These are phyloP conservation scores for Molossus alvarezi DNA, from an alignment of 2,797 vertebrate genomes.

Conservation along the genomic window DNA sequence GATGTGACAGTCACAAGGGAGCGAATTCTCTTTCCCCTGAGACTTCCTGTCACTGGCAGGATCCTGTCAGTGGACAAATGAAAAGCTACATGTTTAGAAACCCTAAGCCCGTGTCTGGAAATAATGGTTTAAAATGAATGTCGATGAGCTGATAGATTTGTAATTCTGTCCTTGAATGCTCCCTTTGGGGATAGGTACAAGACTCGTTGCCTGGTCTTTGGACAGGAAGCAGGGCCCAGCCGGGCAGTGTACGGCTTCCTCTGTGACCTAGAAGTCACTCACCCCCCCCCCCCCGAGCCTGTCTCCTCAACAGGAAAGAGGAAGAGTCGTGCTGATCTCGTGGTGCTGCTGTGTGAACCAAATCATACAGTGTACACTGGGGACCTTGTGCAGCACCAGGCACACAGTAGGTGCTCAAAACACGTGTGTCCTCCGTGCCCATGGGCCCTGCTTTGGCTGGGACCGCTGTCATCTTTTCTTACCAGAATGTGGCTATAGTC, in stretches of 20 bases:
- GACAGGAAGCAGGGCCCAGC: background rate
- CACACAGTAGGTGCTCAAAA: background rate
- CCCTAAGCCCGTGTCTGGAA: conserved; percentile 58
- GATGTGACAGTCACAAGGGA: background rate
- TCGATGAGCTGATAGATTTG: conserved; percentile 26
- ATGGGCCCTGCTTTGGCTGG: background rate
- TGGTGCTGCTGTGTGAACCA: background rate
- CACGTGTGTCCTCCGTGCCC: background rate
- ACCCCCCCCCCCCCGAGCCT: conserved; percentile 38
- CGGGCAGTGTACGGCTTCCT: background rate
- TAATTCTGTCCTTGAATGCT: conserved; percentile 33
- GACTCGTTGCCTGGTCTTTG: background rate
- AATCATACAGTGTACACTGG: background rate
- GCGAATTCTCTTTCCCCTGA: background rate
- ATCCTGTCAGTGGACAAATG: conserved; percentile 55
- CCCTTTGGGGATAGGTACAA: background rate
- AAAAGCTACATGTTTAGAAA: conserved; percentile 75
- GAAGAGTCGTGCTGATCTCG: background rate
- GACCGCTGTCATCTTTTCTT: background rate
- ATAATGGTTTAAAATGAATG: conserved; percentile 67
- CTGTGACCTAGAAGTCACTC: conserved; percentile 17
- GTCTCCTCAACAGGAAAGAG: background rate
- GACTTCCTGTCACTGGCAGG: conserved; percentile 1
- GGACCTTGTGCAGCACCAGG: background rate
- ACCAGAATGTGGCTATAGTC: background rate